Evolutionary conservation across 2,797 vertebrate species (phyloP), one percentile per base, ranked within the genome.

Genomic region (Acanthurus tractus): DNA sequence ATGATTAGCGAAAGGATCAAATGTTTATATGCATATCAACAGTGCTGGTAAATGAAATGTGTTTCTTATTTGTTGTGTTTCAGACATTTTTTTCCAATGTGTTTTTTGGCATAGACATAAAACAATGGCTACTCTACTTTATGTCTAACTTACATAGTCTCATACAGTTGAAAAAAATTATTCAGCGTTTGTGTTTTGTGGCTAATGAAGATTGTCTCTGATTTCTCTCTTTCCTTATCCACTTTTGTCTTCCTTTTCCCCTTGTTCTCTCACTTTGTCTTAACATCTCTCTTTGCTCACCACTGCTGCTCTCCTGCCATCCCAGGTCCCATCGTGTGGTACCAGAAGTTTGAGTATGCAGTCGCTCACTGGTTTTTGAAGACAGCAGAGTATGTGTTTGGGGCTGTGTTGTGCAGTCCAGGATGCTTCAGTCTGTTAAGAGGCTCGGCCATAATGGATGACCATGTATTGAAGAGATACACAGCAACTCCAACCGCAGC

Each of bases 291-390:
- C 29, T 68, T 25, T 44, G 38, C 11, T 58, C 22, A 40, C 40
- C 22, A 17, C n/a, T 38, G 29, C 46, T 66, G 2, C 7, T 36
- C 54, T 1, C 10, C 34, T n/a, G 8, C 38, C 46, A 7, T 23
- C 3, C 38, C 79, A 96, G 96, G 96, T 70, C 96, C 96, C 8
- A 95, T 96, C 95, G 95, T 96, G 63, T 96, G 96, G 96, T 96
- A 96, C 84, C 96, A 96, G 91, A 96, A 96, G 91, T 96, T 96
- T 86, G 96, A 96, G 79, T 96, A 96, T 45, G 96, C 96, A 20
- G 95, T 96, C 6, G 96, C 96, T 34, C 96, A 96, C 78, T 96
- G 96, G 96, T 93, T 96, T 0, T 96, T 96, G 85, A 96, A 96
- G 86, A 96, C 96, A 4, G 89, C 96, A 2, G 96, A 96, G 69